Evolutionary conservation across 1,140 invertebrate genomes (phyloP), one percentile per base, ranked within the genome.

Genomic region (Zaprionus tsacasi): DNA sequence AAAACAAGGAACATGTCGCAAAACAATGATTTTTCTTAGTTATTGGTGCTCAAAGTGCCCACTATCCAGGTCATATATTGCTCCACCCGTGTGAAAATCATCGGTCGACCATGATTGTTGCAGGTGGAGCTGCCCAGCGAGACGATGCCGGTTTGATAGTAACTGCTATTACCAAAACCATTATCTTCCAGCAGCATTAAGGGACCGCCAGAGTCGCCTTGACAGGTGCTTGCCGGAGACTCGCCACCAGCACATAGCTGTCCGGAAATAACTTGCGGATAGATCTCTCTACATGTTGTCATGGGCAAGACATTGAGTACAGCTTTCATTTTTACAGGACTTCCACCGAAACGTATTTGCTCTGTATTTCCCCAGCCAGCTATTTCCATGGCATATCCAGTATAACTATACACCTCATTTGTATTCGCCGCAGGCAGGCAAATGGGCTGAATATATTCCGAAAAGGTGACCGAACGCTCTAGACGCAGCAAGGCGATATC

Each of bases 11-110:
- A 13, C 0, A 6, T 2, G 11, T 13, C 2, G 11, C 6, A 12
- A 21, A 54, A 13, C 13, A 69, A 21, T 38, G 3, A 15, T 3
- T 45, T 10, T 10, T 7, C 1, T 25, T 70, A 61, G 6, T 27
- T 45, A 36, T 64, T 75, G 15, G 67, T 10, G 2, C 5, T 35
- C 0, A 80, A 71, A 3, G 58, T 68, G 13, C 33, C 25, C 3
- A 55, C 25, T 10, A 85, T 45, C 82, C 82, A 86, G 6, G 11
- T 7, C 2, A 73, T 17, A 52, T 79, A 85, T 15, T 68, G 50
- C 13, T 86, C 81, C 13, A 86, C 76, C 7, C 76, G 21, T 0
- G 82, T 86, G n/a, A 86, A 81, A 3, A 86, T 48, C 69, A 81
- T 78, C 0, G 81, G 81, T 35, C 17, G 43, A 4, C 52, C 60